Evolutionary conservation across 1,140 invertebrate genomes (phyloP).

Genomic region (Dufourea novaeangliae): DNA sequence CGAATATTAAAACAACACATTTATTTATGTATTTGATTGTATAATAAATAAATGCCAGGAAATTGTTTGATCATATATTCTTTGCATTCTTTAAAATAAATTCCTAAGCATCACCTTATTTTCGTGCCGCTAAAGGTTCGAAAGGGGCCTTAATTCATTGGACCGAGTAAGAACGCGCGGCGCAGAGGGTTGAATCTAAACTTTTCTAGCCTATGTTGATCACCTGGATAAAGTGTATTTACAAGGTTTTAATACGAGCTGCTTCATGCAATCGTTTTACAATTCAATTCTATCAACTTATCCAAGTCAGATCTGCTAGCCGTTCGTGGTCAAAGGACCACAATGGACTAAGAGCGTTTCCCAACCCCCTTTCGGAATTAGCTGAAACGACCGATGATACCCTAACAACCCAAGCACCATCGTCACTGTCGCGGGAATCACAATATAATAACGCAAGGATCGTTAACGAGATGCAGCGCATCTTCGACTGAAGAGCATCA

Average conservation of each 20-base stretch:
- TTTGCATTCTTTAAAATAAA: too few species aligned
- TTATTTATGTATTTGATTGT: too few species aligned
- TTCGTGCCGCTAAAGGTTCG: too few species aligned
- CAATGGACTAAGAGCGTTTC: neutral
- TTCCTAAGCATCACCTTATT: too few species aligned
- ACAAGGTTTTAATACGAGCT: too few species aligned
- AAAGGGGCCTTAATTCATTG: too few species aligned
- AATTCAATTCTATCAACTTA: too few species aligned
- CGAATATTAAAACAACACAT: too few species aligned
- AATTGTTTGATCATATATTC: too few species aligned
- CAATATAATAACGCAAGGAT: neutral
- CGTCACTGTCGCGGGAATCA: neutral
- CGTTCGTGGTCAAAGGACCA: neutral
- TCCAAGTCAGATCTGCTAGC: neutral
- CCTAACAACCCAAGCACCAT: neutral
- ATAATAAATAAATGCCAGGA: too few species aligned
- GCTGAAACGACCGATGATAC: neutral
- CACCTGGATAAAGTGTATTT: neutral
- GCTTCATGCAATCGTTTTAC: too few species aligned
- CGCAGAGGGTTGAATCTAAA: too few species aligned
- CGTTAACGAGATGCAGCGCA: constrained; percentile 10
- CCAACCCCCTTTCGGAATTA: neutral
- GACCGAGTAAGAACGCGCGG: neutral
- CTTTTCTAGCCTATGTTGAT: neutral
- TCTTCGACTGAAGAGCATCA: neutral